Conservation (phyloP, 1,140 invertebrate species). For the Drosophila azteca region DNA sequence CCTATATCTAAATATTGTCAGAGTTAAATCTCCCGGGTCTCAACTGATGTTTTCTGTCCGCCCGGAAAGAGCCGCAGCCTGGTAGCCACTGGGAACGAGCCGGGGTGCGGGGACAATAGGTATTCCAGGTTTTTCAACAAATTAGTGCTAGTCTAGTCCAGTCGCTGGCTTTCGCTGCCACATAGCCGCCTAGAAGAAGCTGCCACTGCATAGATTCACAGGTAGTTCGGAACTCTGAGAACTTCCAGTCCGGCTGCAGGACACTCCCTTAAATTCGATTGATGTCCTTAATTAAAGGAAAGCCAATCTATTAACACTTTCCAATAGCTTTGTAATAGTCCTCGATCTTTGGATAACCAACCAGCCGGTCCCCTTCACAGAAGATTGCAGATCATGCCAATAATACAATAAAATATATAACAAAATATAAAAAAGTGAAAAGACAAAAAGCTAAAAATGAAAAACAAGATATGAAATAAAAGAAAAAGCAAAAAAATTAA, state of each 20-base stretch:
- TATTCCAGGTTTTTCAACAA: background rate
- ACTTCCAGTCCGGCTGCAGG: background rate
- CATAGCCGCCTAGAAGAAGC: slow-evolving; percentile 31
- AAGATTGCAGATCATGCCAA: slow-evolving; percentile 6
- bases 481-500: too few species aligned
- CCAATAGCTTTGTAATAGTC: too few species aligned
- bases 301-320: too few species aligned
- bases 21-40: background rate
- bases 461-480: too few species aligned
- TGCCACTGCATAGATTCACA: slow-evolving; percentile 46
- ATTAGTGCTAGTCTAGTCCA: background rate
- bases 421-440: too few species aligned
- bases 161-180: background rate
- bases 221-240: background rate
- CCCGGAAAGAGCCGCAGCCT: slow-evolving; percentile 6
- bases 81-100: background rate
- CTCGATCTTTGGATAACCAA: slow-evolving; percentile 6
- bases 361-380: too few species aligned
- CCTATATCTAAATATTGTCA: slow-evolving; percentile 2
- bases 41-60: background rate
- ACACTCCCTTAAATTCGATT: background rate
- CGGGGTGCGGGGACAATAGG: background rate
- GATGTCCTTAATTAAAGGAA: slow-evolving; percentile 6
- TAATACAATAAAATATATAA: too few species aligned
- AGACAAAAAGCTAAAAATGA: too few species aligned